Percentiles rank a stretch among this genome's conserved stretches.
Evolutionary conservation across 92 coral and sea anemone genomes (phyloP).

Genomic region (Meandrina meandrites): DNA sequence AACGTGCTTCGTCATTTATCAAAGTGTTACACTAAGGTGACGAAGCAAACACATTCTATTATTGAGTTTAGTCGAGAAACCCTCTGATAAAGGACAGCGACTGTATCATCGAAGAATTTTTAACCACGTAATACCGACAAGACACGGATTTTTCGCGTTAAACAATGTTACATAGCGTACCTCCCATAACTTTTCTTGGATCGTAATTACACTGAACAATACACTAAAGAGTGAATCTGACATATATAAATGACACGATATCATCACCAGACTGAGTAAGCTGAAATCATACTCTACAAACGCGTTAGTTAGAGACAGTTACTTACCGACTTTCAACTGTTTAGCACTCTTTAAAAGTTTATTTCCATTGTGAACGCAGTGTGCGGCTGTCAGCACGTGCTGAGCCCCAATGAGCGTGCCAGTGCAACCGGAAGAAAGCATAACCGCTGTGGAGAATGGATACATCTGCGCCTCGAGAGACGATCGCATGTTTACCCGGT

Average conservation of each 20-base stretch:
- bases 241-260: neutral
- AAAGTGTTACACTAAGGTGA: neutral
- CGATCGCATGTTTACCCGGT: constrained; percentile 68
- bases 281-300: neutral
- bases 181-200: neutral
- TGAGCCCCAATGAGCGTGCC: constrained; percentile 81
- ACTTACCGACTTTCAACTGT: constrained; percentile 79
- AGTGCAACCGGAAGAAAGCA: constrained; percentile 76
- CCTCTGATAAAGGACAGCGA: neutral
- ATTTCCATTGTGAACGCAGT: constrained; percentile 82
- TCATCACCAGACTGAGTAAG: neutral
- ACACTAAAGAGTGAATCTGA: neutral
- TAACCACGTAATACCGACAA: neutral
- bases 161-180: neutral
- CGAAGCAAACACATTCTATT: neutral
- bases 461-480: constrained; percentile 67
- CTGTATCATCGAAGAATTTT: neutral
- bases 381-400: constrained; percentile 92
- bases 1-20: neutral
- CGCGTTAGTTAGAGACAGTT: neutral
- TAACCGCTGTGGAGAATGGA: constrained; percentile 80
- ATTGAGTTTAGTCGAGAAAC: neutral
- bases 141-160: neutral
- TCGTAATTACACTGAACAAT: neutral
- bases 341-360: constrained; percentile 50